These are phyloP conservation scores for Agapetus fuscipes DNA, from an alignment of 2,888 invertebrate species.

Conservation along the genomic window DNA sequence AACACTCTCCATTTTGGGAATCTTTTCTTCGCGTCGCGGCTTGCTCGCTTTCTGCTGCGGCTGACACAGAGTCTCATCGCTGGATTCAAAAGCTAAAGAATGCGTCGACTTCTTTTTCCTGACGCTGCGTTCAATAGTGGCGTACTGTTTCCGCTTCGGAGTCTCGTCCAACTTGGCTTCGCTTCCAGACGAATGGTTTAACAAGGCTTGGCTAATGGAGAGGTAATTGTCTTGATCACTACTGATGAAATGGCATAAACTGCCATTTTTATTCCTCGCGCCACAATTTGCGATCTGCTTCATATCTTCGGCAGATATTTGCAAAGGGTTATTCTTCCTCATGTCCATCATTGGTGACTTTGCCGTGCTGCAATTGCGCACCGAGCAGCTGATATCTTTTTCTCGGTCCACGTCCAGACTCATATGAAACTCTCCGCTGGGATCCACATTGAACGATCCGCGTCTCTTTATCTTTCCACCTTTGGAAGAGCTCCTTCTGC, in stretches of 20 bases:
- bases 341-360: constrained; percentile 30
- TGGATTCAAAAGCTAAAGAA: constrained; percentile 16
- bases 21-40: constrained; percentile 4
- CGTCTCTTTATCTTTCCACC: constrained; percentile 15
- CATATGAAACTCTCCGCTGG: constrained; percentile 13
- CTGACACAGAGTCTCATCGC: constrained; percentile 17
- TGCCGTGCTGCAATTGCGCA: constrained; percentile 19
- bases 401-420: constrained; percentile 10
- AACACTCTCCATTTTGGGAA: constrained; percentile 2
- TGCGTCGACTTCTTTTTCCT: constrained; percentile 14
- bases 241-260: constrained; percentile 34
- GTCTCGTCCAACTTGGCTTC: constrained; percentile 12
- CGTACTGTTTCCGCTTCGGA: constrained; percentile 4
- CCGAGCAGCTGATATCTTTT: constrained; percentile 13
- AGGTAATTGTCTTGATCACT: constrained; percentile 16
- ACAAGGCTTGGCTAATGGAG: constrained; percentile 17
- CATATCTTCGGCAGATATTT: constrained; percentile 40
- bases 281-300: constrained; percentile 40
- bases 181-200: constrained; percentile 16
- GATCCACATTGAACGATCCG: constrained; percentile 22
- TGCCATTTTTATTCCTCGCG: constrained; percentile 33
- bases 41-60: not conserved
- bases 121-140: constrained; percentile 7
- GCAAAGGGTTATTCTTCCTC: constrained; percentile 33
- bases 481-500: constrained; percentile 9